Evolutionary conservation across 2,113 vertebrate species (phyloP).

Genomic region (Aldabrachelys gigantea): DNA sequence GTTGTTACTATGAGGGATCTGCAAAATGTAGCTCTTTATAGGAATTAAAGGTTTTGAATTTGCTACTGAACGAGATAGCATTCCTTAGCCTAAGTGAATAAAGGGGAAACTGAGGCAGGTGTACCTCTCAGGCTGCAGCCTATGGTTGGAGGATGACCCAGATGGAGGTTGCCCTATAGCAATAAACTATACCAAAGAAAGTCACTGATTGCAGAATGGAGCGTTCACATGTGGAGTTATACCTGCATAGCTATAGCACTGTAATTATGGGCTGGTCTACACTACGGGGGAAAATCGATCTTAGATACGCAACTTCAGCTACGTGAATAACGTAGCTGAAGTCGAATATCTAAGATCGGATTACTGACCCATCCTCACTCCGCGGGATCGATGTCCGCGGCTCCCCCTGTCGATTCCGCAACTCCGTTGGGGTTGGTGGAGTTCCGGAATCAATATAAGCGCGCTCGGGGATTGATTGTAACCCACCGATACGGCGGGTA

Average conservation of each 20-base stretch:
- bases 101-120: background rate
- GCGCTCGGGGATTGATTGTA: too few relatives aligned
- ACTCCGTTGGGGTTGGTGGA: too few relatives aligned
- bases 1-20: background rate
- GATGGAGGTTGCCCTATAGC: background rate
- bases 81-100: background rate
- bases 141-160: background rate
- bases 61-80: background rate
- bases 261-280: background rate
- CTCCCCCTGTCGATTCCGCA: too few relatives aligned
- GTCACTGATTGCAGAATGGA: background rate
- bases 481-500: too few relatives aligned
- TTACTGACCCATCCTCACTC: too few relatives aligned
- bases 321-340: too few relatives aligned
- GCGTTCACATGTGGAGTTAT: background rate
- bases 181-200: background rate
- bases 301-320: too few relatives aligned
- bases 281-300: too few relatives aligned
- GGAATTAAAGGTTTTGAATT: background rate
- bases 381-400: too few relatives aligned
- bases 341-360: too few relatives aligned
- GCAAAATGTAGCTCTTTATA: background rate
- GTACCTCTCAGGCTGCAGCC: background rate
- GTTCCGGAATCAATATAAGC: too few relatives aligned
- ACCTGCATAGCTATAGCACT: background rate